phyloP scores from a whole-genome alignment of 92 coral and sea anemone genomes.

The Phenganax subtilis region DNA sequence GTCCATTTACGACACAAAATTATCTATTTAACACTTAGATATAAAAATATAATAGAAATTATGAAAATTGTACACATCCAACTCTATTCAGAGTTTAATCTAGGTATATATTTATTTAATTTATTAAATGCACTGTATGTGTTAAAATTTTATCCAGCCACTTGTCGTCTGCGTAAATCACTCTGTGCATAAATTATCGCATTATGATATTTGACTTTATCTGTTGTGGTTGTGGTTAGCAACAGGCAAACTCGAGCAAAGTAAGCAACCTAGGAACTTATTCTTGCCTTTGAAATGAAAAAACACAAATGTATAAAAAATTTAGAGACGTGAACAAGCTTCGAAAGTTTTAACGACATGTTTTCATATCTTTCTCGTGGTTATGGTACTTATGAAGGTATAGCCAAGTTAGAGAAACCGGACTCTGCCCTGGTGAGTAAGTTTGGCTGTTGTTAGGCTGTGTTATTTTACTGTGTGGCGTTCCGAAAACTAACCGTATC shows the following conservation, averaged over 20 bases:
- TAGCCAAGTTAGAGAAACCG: slow-evolving; percentile 73
- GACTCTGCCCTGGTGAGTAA: slow-evolving; percentile 47
- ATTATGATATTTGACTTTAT: neutral
- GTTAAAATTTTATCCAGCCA: no score
- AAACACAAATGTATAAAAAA: slow-evolving; percentile 19
- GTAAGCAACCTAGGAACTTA: neutral
- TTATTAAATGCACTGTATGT: slow-evolving; percentile 6
- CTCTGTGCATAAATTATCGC: slow-evolving; percentile 21
- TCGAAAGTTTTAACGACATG: slow-evolving; percentile 32
- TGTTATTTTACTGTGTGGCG: slow-evolving; percentile 4
- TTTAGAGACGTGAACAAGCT: neutral
- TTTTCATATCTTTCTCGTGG: slow-evolving; percentile 89
- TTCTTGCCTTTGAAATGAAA: slow-evolving; percentile 10
- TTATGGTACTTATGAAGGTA: slow-evolving; percentile 95
- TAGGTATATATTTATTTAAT: slow-evolving; percentile 24
- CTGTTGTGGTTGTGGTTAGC: slow-evolving; percentile 36
- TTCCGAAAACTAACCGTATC: no score
- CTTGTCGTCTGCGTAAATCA: slow-evolving; percentile 3
- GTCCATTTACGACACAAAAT: neutral
- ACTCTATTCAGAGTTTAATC: neutral
- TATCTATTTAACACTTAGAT: neutral
- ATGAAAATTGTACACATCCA: slow-evolving; percentile 6
- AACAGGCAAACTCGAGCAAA: slow-evolving; percentile 3
- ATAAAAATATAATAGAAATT: neutral
- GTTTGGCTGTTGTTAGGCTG: neutral